Evolutionary conservation across 2,797 vertebrate genomes (phyloP), one percentile per base, ranked within the genome.

Genomic region (Gadopsis bispinosus): DNA sequence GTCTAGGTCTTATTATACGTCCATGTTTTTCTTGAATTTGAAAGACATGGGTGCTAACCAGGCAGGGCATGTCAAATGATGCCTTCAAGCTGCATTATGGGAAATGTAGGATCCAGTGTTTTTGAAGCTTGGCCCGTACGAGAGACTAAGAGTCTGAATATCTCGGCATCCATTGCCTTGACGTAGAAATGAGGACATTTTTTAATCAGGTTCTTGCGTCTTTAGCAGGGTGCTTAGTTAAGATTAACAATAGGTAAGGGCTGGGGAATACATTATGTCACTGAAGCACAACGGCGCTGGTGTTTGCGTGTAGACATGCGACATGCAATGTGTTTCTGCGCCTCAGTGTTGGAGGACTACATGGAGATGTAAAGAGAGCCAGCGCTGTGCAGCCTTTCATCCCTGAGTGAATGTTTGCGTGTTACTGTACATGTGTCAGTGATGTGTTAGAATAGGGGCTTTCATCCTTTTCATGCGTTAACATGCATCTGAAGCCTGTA

Each of bases 381-480:
- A 4, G 33, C 5, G 41, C 53, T 51, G 31, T 29, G 5, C n/a
- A 20, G 45, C 29, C 19, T 80, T 75, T 67, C 20, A 85, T 76
- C 59, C 17, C 14, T 5, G 11, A 47, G 14, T 5, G 12, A 31
- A 19, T 26, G 33, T 73, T 2, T 53, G 63, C 73, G 41, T 68
- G 22, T 61, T 51, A 5, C 16, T 69, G 29, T 54, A 75, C 55
- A 70, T 9, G 31, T 78, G 84, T 85, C 74, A 73, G 45, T 48
- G 75, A 61, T 75, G 63, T 77, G 74, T 59, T 39, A 26, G 41
- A 50, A 4, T 17, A 22, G 4, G 39, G 48, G 58, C 26, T 43
- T 53, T 68, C 51, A n/a, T 70, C 20, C 76, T 80, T 80, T 91
- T 84, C 74, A 85, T 80, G 81, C 73, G 62, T 70, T 77, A 84